Evolutionary conservation across 2,888 invertebrate genomes (phyloP).

Genomic region (Amphipoea lucens): DNA sequence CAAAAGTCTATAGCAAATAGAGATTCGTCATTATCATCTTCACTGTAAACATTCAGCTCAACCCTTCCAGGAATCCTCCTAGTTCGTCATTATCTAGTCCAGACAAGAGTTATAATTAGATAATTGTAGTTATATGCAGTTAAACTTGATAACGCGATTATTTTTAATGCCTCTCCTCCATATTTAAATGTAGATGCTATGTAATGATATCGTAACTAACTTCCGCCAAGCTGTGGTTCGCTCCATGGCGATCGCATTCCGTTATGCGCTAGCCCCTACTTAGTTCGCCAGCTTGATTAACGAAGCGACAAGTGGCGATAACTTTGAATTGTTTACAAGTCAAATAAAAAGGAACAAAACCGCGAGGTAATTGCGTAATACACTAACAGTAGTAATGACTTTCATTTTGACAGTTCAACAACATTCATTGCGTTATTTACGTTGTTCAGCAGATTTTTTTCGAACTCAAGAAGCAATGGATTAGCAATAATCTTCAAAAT

Average conservation of each 20-base stretch:
- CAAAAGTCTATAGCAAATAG: neutral
- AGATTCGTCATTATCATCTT: neutral
- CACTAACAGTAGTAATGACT: neutral
- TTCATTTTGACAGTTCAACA: neutral
- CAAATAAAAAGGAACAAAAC: constrained; percentile 19
- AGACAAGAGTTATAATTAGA: constrained; percentile 7
- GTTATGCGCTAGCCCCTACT: constrained; percentile 72
- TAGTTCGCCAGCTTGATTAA: constrained; percentile 69
- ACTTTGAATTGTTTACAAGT: constrained; percentile 44
- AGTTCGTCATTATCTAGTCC: constrained; percentile 2
- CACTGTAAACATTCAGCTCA: neutral
- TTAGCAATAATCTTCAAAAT: neutral
- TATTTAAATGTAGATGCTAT: constrained; percentile 61
- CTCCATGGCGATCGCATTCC: constrained; percentile 75
- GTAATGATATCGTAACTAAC: constrained; percentile 64
- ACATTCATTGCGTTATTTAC: neutral
- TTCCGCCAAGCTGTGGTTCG: constrained; percentile 70
- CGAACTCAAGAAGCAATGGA: neutral
- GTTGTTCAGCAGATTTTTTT: neutral
- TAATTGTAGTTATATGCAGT: constrained; percentile 34
- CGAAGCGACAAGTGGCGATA: constrained; percentile 66
- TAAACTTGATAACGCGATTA: constrained; percentile 46
- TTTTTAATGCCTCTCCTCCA: constrained; percentile 54
- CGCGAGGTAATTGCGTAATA: neutral
- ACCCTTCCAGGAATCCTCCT: neutral